A percentile compares a stretch with the other conserved stretches of the same genome.
Conservation (phyloP, 2,888 invertebrate genomes). For the Tipula lateralis region DNA sequence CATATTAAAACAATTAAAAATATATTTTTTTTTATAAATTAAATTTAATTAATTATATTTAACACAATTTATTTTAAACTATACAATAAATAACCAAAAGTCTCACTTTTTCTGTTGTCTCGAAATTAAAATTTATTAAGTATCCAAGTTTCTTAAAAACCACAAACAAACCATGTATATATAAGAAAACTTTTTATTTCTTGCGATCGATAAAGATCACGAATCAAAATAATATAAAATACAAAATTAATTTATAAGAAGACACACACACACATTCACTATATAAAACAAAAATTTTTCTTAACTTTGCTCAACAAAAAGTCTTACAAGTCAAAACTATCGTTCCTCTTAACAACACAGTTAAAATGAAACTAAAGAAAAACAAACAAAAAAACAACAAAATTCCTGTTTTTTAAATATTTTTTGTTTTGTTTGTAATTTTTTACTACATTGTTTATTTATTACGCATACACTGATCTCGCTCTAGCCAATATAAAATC, state of each 20-base stretch:
- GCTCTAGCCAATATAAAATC: not conserved
- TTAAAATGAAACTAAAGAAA: not conserved
- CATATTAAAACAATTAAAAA: not conserved
- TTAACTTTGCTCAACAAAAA: not conserved
- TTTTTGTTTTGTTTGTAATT: not conserved
- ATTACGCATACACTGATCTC: not conserved
- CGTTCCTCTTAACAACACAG: not conserved
- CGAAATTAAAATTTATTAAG: not conserved
- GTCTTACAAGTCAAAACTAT: not conserved
- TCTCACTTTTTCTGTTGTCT: not conserved
- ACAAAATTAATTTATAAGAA: not conserved
- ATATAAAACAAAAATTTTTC: not conserved
- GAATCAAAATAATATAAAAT: not conserved
- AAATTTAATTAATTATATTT: not conserved
- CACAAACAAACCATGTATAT: not conserved
- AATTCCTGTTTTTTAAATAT: not conserved
- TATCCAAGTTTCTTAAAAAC: not conserved
- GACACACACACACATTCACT: too few relatives aligned
- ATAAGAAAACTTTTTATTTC: not conserved
- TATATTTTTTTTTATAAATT: not conserved
- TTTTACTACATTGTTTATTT: not conserved
- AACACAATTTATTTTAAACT: not conserved
- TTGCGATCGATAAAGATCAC: slow-evolving; percentile 2
- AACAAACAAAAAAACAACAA: slow-evolving; percentile 3
- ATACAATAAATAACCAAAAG: not conserved